Evolutionary conservation across 2,888 invertebrate species (phyloP).

Genomic region (Heteromyza rotundicornis): DNA sequence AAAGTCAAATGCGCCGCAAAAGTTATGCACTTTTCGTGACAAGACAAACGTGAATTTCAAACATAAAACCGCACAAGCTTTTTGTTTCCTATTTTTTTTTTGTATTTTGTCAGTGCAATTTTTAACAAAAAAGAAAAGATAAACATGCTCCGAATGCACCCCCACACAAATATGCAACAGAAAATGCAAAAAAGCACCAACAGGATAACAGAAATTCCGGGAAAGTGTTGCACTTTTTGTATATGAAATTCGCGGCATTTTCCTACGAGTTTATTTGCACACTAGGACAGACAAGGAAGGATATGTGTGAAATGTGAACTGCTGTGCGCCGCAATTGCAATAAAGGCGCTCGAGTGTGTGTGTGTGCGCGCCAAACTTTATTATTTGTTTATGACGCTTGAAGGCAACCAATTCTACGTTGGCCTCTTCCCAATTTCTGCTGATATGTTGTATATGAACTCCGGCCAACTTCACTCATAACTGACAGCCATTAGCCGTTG

Average conservation of each 20-base stretch:
- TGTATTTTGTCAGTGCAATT: not conserved
- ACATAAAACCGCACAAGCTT: not conserved
- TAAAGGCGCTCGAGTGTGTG: not conserved
- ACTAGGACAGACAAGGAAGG: not conserved
- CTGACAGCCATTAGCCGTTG: not conserved
- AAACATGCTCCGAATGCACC: not conserved
- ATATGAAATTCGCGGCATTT: not conserved
- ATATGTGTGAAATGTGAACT: not conserved
- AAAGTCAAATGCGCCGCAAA: not conserved
- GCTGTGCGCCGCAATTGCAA: not conserved
- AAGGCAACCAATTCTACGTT: too few species aligned
- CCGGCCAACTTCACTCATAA: too few species aligned
- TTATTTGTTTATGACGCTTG: slow-evolving; percentile 4
- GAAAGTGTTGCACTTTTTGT: not conserved
- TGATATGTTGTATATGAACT: too few species aligned
- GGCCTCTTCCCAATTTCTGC: too few species aligned
- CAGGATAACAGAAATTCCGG: not conserved
- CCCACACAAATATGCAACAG: not conserved
- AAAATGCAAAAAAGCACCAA: not conserved
- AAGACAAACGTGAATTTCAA: not conserved
- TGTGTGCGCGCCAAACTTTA: not conserved
- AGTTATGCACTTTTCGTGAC: not conserved
- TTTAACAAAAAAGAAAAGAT: too few species aligned
- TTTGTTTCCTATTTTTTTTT: not conserved
- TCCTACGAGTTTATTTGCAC: not conserved